These are phyloP conservation scores for Anolis sagrei DNA, from an alignment of 2,113 vertebrate species.

Conservation along the genomic window DNA sequence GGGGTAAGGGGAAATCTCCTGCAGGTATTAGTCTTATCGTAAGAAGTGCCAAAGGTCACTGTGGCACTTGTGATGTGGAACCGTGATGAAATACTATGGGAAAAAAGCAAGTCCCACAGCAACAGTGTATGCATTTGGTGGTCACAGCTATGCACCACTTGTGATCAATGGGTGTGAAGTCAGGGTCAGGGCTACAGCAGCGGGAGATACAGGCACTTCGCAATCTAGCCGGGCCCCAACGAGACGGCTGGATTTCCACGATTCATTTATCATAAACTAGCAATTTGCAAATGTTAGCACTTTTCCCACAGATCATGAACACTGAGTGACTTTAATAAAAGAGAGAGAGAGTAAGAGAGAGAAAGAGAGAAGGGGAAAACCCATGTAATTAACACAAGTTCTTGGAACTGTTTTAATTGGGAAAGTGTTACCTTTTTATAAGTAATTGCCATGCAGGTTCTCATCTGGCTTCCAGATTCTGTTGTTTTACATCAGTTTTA, in stretches of 20 bases:
- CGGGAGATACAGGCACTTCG: slow-evolving; percentile 70
- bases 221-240: slow-evolving; percentile 69
- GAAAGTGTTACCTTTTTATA: slow-evolving; percentile 66
- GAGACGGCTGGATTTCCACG: slow-evolving; percentile 74
- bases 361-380: slow-evolving; percentile 30
- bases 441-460: slow-evolving; percentile 65
- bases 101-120: slow-evolving; percentile 73
- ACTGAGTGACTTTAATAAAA: slow-evolving; percentile 75
- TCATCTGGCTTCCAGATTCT: slow-evolving; percentile 57
- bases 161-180: slow-evolving; percentile 78
- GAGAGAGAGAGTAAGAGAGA: slow-evolving; percentile 37
- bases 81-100: slow-evolving; percentile 77
- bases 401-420: slow-evolving; percentile 70
- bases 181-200: slow-evolving; percentile 75
- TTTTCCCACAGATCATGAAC: slow-evolving; percentile 75
- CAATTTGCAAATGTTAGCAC: slow-evolving; percentile 81
- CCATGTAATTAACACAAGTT: slow-evolving; percentile 70
- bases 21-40: slow-evolving; percentile 74
- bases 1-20: slow-evolving; percentile 73
- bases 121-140: slow-evolving; percentile 68
- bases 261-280: slow-evolving; percentile 80
- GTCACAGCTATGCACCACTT: slow-evolving; percentile 75
- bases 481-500: slow-evolving; percentile 47
- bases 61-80: slow-evolving; percentile 63
- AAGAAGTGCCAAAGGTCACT: slow-evolving; percentile 67